Conservation (phyloP, 2,797 vertebrate species). For the Melanitta fusca region DNA sequence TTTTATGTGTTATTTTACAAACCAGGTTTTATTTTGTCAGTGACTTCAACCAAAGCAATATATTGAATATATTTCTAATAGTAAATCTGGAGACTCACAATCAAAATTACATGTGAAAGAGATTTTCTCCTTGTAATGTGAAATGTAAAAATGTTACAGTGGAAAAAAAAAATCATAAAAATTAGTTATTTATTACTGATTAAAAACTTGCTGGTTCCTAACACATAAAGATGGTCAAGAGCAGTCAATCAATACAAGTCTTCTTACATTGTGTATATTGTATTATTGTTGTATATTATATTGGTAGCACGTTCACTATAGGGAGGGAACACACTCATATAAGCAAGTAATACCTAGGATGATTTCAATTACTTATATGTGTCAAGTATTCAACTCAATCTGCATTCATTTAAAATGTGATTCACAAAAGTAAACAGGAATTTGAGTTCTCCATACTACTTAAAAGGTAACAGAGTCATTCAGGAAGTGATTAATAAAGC, state of each 20-base stretch:
- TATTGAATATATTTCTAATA: constrained; percentile 38
- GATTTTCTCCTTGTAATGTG: not conserved
- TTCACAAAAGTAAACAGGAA: not conserved
- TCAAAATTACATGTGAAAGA: constrained; percentile 16
- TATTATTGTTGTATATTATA: not conserved
- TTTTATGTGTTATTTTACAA: not conserved
- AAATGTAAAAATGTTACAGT: not conserved
- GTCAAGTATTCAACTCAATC: not conserved
- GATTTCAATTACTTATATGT: not conserved
- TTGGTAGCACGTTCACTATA: not conserved
- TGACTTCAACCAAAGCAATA: constrained; percentile 14
- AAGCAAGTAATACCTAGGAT: not conserved
- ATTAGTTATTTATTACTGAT: not conserved
- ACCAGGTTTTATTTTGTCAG: not conserved
- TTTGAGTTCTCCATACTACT: not conserved
- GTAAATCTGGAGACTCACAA: constrained; percentile 1
- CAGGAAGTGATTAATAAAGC: not conserved
- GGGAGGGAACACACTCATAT: not conserved
- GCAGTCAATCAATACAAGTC: not conserved
- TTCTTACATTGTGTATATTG: not conserved
- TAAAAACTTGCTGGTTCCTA: constrained; percentile 13
- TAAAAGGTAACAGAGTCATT: not conserved
- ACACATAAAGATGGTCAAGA: not conserved
- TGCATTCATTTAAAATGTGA: too few relatives aligned
- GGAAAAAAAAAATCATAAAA: not conserved